Base-by-base conservation (phyloP, 2,113 vertebrate species). In the Cryptotis parvus region DNA sequence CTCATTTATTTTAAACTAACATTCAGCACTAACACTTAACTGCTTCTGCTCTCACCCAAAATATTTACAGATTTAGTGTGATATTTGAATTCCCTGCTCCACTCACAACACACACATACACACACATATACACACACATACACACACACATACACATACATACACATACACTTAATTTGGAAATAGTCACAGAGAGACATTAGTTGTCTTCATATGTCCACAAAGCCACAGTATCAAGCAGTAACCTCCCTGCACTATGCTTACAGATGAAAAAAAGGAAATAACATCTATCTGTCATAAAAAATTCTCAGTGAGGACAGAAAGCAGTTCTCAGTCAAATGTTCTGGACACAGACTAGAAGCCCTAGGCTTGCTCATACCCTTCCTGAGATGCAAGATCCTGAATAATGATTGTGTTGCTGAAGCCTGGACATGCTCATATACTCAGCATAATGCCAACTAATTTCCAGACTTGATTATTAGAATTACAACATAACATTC, bases 171-270 rank as follows among this genome's bases (percentile, higher is more conserved):
- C 49, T 91, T 92, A 73, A 29, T 72, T 31, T 37, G 76, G 66
- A 80, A 91, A 31, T 14, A 78, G 66, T 72, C 39, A 81, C 69
- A 75, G 14, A 55, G 74, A 90, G 22, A 81, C 81, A 27, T 49
- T 61, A 81, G 55, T 11, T 89, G 75, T 41, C 29, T 20, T 41
- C 33, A 37, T n/a, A 26, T 65, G 29, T 9, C 55, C 43, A 58
- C 16, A 73, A 35, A 65, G 12, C 80, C 83, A 81, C 8, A 78
- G 49, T 39, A 85, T 29, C n/a, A 31, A 16, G 43, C 52, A 14
- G 29, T 45, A 37, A 81, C 65, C 39, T 33, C 37, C n/a, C 41
- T 45, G 41, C 81, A 33, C 41, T 58, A 27, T 65, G 22, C 27
- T 86, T n/a, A n/a, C n/a, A 77, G 3, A 26, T n/a, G n/a, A 43